A percentile compares a stretch with the other conserved stretches of the same genome.
Conservation (phyloP, 2,113 vertebrate species). For the Erpornis zantholeuca region DNA sequence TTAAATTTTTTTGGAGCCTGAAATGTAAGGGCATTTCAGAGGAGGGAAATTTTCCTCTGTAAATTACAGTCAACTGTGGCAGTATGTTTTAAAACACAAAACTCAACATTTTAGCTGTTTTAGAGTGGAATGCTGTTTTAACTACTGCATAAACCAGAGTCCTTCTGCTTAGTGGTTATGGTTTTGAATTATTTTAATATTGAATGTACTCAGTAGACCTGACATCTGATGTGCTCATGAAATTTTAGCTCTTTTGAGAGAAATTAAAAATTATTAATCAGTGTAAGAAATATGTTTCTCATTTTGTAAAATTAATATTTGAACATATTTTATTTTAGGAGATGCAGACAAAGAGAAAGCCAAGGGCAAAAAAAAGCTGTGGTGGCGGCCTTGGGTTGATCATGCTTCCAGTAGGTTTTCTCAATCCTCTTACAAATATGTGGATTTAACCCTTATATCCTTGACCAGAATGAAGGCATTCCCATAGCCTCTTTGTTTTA, state of each 20-base stretch:
- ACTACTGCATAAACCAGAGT: background rate
- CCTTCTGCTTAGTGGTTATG: background rate
- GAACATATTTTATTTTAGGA: constrained; percentile 93
- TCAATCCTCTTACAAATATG: constrained; percentile 83
- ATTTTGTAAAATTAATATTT: constrained; percentile 88
- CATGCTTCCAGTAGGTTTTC: constrained; percentile 99
- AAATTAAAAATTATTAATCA: constrained; percentile 58
- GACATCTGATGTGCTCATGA: constrained; percentile 40
- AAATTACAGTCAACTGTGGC: background rate
- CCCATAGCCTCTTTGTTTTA: constrained; percentile 67
- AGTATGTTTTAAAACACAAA: background rate
- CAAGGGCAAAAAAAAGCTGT: constrained; percentile 99
- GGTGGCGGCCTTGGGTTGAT: constrained; percentile 99
- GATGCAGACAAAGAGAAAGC: constrained; percentile 95
- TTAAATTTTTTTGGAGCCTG: background rate
- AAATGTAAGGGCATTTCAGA: background rate
- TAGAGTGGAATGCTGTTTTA: background rate
- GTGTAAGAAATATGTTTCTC: constrained; percentile 73
- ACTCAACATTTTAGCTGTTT: background rate
- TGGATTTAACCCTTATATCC: constrained; percentile 95
- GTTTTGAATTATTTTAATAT: background rate
- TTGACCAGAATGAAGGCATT: constrained; percentile 92
- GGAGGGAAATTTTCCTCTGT: background rate
- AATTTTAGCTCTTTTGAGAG: constrained; percentile 48
- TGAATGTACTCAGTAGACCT: constrained; percentile 12